Percentiles rank a stretch among this genome's conserved stretches.
Conservation (phyloP, 2,888 invertebrate genomes). For the Geotrupes spiniger region DNA sequence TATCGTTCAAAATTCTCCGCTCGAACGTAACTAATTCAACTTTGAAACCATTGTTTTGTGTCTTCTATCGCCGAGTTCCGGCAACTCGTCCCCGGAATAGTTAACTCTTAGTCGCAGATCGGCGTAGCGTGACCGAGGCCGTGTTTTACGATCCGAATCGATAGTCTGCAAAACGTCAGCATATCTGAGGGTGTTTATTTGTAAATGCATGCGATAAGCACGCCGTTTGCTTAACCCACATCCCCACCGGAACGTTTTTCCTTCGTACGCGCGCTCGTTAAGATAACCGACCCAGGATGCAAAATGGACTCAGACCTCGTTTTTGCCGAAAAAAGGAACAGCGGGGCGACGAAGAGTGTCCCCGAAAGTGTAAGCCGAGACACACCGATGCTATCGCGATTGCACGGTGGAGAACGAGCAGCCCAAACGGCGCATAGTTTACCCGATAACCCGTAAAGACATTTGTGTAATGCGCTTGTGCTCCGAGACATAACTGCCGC, state of each 20-base stretch:
- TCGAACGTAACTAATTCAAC: conserved; percentile 53
- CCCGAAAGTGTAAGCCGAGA: conserved; percentile 22
- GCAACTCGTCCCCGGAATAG: conserved; percentile 31
- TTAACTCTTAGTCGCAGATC: conserved; percentile 21
- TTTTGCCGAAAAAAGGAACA: conserved; percentile 11
- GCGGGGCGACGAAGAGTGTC: conserved; percentile 19
- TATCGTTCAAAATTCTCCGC: conserved; percentile 52
- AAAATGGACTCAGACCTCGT: conserved; percentile 29
- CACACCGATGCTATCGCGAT: conserved; percentile 30
- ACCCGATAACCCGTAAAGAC: conserved; percentile 36
- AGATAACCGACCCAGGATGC: conserved; percentile 31
- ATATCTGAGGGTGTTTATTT: conserved; percentile 33
- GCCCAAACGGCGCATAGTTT: conserved; percentile 31
- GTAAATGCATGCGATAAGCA: conserved; percentile 34
- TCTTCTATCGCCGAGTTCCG: conserved; percentile 28
- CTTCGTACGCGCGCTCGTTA: conserved; percentile 30
- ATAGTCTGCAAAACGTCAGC: conserved; percentile 24
- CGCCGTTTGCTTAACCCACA: conserved; percentile 31
- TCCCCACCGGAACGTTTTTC: conserved; percentile 32
- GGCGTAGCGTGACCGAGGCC: conserved; percentile 14
- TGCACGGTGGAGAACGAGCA: conserved; percentile 31
- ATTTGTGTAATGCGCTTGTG: conserved; percentile 31
- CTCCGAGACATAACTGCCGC: conserved; percentile 11
- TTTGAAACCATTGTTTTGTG: conserved; percentile 50
- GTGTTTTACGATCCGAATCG: conserved; percentile 21